Base-by-base conservation (phyloP, 2,888 invertebrate species). In the Drosophila fungiperda region DNA sequence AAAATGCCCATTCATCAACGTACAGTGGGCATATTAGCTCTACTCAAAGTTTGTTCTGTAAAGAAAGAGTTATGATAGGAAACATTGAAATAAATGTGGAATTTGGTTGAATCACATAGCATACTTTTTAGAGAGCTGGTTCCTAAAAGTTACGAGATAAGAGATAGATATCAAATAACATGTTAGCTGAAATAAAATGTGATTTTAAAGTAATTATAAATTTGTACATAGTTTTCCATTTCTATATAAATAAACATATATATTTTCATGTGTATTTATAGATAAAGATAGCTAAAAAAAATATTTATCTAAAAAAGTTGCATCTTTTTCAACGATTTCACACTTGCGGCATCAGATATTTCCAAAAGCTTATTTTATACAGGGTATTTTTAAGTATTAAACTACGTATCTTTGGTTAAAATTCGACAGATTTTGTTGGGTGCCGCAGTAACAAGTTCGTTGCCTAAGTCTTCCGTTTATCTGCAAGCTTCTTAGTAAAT, bases 391-490 rank as follows among this genome's bases (percentile, higher is more conserved):
- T 1, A 6, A 11, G 40, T 35, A 20, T 20, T 12, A 3, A 7
- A 3, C 20, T 40, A 29, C 4, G 17, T 5, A 26, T 8, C 11
- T 9, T 1, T 33, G 23, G 3, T 15, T 9, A 40, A 45, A 42
- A n/a, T 63, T 61, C 48, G 26, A 55, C 42, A 20, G 49, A 23
- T 26, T 45, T 73, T 58, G 29, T 4, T 54, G 3, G 45, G 53
- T 48, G 40, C 33, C 36, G 32, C 29, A 53, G 48, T 52, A 54
- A 52, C 53, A 73, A 78, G 82, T 78, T 84, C 73, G 81, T 81
- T 78, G 80, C 69, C 64, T 77, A 80, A 84, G 82, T 85, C 83
- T 76, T 85, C 71, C 54, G 73, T 73, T 68, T 68, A 49, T 23
- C 38, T 40, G 55, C 23, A 15, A 54, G 48, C 38, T 58, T 52